A percentile compares a stretch with the other conserved stretches of the same genome.
Evolutionary conservation across 2,113 vertebrate genomes (phyloP).

Genomic region (Entosphenus tridentatus): DNA sequence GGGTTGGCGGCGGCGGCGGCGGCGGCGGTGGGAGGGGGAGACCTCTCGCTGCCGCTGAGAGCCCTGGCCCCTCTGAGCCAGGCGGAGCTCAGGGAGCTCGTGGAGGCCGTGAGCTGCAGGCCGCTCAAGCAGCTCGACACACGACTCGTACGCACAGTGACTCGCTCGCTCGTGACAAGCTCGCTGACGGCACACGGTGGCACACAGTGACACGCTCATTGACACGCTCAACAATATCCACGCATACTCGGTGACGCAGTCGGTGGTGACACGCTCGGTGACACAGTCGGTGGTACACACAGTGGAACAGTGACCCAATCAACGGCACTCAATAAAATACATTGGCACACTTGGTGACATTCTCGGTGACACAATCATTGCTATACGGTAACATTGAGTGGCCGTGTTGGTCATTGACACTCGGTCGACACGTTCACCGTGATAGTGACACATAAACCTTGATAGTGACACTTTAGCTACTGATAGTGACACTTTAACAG

Average conservation of each 20-base stretch:
- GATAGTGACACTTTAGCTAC: too few species aligned
- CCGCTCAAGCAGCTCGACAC: conserved; percentile 75
- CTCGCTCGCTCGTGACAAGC: neutral
- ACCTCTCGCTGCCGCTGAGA: too few species aligned
- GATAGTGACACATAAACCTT: neutral
- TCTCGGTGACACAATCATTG: too few species aligned
- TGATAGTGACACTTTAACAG: neutral
- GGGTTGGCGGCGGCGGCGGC: too few species aligned
- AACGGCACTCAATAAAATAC: too few species aligned
- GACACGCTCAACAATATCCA: neutral
- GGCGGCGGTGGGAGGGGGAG: too few species aligned
- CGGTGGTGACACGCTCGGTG: neutral
- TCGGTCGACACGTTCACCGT: neutral
- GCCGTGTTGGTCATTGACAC: neutral
- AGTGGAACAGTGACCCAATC: too few species aligned
- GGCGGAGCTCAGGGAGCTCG: conserved; percentile 69
- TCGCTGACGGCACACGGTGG: neutral
- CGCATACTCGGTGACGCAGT: neutral
- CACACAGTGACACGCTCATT: neutral
- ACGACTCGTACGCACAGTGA: conserved; percentile 44
- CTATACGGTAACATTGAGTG: neutral
- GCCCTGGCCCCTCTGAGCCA: conserved; percentile 49
- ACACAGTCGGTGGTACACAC: neutral
- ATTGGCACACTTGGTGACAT: too few species aligned
- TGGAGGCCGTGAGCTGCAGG: conserved; percentile 59